A percentile compares a stretch with the other conserved stretches of the same genome.
phyloP scores from a whole-genome alignment of 1,140 invertebrate genomes.

The Meloidogyne chitwoodi region DNA sequence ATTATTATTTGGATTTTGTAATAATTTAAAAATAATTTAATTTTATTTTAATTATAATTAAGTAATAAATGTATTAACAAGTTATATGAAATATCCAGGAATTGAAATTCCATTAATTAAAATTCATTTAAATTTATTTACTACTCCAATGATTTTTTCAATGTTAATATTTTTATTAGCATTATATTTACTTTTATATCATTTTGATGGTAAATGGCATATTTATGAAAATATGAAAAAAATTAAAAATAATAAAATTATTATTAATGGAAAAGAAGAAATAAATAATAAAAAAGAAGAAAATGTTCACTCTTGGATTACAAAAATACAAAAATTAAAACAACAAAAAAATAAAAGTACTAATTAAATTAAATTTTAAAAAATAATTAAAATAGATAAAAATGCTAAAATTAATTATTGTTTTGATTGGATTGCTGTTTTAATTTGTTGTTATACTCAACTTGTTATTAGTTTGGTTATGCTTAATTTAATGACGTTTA shows the following conservation, averaged over 20 bases:
- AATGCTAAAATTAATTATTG: neutral
- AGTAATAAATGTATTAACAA: neutral
- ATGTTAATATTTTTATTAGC: conserved; percentile 14
- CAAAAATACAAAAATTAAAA: neutral
- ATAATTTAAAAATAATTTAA: neutral
- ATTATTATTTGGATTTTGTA: conserved; percentile 45
- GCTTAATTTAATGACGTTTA: conserved; percentile 40
- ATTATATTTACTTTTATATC: conserved; percentile 10
- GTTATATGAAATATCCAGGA: neutral
- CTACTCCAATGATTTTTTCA: conserved; percentile 15
- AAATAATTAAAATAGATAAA: neutral
- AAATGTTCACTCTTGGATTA: neutral
- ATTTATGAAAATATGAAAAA: conserved; percentile 14
- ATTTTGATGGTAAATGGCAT: conserved; percentile 20
- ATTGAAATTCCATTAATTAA: conserved; percentile 6
- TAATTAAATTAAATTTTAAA: neutral
- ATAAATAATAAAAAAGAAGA: conserved; percentile 1
- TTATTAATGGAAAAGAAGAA: neutral
- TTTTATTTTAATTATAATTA: neutral
- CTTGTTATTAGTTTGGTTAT: conserved; percentile 31
- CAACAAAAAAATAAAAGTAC: neutral
- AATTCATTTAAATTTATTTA: conserved; percentile 23
- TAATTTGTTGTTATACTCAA: conserved; percentile 36
- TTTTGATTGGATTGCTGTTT: conserved; percentile 41
- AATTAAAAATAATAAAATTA: neutral